Evolutionary conservation across 2,113 vertebrate species (phyloP).

Genomic region (Motacilla alba): DNA sequence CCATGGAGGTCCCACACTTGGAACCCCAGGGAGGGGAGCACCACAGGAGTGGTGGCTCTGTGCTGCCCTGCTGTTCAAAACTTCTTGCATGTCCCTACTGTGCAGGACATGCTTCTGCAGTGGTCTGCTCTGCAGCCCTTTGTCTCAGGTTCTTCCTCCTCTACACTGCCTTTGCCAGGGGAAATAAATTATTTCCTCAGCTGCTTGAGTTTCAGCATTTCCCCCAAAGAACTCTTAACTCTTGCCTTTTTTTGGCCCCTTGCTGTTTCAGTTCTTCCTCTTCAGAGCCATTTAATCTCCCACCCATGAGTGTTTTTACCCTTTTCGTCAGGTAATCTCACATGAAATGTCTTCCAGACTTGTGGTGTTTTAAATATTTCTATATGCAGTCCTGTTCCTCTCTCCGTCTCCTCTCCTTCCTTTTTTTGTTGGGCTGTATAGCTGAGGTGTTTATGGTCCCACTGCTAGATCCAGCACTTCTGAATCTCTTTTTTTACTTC

Average conservation of each 20-base stretch:
- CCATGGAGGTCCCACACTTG: neutral
- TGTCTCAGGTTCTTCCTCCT: neutral
- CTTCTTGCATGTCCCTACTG: neutral
- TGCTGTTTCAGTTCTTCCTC: neutral
- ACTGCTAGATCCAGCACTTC: neutral
- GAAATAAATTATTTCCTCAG: neutral
- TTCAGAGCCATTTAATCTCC: neutral
- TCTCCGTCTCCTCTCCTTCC: neutral
- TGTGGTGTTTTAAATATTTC: neutral
- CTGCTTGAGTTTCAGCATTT: neutral
- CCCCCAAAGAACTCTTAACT: accelerated
- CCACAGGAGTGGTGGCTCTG: accelerated
- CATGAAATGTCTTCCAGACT: neutral
- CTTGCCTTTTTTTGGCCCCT: neutral
- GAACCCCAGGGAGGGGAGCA: accelerated
- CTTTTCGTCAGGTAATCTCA: neutral
- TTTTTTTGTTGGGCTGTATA: neutral
- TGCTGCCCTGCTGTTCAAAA: neutral
- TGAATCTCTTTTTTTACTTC: neutral
- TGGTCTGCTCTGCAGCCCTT: neutral
- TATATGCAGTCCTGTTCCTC: neutral
- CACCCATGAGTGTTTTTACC: neutral
- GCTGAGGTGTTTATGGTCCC: neutral
- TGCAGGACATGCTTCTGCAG: neutral
- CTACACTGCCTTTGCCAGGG: accelerated